These are phyloP conservation scores for Petrocephalus schoutedeni DNA, from an alignment of 2,797 vertebrate species.

Conservation along the genomic window DNA sequence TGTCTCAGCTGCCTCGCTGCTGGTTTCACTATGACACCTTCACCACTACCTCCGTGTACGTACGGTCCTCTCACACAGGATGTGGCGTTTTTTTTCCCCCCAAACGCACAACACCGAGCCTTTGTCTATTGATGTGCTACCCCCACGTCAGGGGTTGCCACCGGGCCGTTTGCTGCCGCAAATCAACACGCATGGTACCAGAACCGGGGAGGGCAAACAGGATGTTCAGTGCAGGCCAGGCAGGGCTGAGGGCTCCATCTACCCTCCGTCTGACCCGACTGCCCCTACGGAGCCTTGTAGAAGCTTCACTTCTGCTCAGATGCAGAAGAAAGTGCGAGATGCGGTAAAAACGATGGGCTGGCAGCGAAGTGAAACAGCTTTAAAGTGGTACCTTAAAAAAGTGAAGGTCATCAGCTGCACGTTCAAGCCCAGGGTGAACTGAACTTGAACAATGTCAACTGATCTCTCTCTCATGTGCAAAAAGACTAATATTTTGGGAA, in stretches of 20 bases:
- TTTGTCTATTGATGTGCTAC: background rate
- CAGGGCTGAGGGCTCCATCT: background rate
- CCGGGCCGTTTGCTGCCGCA: background rate
- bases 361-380: background rate
- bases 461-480: background rate
- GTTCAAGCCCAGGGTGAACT: background rate
- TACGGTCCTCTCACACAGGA: background rate
- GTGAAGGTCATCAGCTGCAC: background rate
- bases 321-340: background rate
- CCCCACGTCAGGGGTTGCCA: background rate
- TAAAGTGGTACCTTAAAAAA: background rate
- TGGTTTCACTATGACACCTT: background rate
- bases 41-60: background rate
- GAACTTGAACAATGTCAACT: background rate
- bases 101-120: background rate
- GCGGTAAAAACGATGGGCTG: background rate
- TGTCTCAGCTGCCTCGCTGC: background rate
- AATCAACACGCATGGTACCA: background rate
- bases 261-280: background rate
- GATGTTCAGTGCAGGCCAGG: background rate
- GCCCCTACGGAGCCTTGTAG: background rate
- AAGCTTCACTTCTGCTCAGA: background rate
- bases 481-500: background rate
- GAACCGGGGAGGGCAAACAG: background rate
- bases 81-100: background rate